Conservation (phyloP, 2,113 vertebrate genomes). For the Laterallus jamaicensis region DNA sequence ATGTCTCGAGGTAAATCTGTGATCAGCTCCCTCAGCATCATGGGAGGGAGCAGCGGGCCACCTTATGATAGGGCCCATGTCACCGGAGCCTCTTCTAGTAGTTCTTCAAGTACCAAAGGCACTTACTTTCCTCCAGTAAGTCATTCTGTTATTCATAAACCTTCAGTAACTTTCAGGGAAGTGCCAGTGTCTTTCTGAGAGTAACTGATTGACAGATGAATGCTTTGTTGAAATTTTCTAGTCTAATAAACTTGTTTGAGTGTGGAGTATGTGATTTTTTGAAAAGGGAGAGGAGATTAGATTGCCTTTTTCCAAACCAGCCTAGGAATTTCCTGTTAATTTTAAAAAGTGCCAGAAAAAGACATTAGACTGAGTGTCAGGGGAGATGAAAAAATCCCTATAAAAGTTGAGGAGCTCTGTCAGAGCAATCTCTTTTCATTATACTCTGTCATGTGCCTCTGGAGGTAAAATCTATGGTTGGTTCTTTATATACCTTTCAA, state of each 20-base stretch:
- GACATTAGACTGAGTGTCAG: neutral
- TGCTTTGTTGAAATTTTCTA: neutral
- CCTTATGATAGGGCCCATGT: conserved; percentile 96
- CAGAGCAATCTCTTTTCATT: neutral
- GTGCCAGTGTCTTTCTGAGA: neutral
- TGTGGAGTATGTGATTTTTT: neutral
- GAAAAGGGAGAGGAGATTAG: neutral
- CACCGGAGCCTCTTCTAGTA: conserved; percentile 96
- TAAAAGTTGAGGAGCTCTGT: neutral
- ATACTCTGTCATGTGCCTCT: neutral
- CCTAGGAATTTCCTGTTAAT: neutral
- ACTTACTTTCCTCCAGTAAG: conserved; percentile 95
- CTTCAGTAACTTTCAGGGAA: neutral
- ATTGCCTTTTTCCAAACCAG: neutral
- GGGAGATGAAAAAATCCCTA: neutral
- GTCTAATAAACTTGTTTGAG: neutral
- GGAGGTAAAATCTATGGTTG: neutral
- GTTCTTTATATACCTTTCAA: neutral
- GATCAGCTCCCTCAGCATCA: conserved; percentile 96
- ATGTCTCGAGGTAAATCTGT: conserved; percentile 97
- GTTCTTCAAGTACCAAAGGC: conserved; percentile 97
- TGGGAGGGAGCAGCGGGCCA: conserved; percentile 94
- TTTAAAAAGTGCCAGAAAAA: neutral
- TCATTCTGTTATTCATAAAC: neutral
- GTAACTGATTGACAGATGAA: neutral